Conservation (phyloP, 2,113 vertebrate species). For the Semnornis frantzii region DNA sequence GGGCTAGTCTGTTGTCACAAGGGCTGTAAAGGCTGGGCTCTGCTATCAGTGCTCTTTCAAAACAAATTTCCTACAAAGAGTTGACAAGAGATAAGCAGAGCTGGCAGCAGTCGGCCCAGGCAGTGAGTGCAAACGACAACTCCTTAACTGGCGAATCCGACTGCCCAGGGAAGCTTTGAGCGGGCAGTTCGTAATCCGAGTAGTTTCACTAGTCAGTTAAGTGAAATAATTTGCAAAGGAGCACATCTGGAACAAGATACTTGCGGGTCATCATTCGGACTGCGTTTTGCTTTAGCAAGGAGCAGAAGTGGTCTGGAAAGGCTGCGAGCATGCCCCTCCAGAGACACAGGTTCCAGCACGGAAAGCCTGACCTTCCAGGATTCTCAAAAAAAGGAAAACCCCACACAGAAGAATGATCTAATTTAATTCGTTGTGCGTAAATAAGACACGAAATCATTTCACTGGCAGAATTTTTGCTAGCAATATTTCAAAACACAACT, state of each 20-base stretch:
- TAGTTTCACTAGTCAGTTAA: not conserved
- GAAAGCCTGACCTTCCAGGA: accelerated
- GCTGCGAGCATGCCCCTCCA: accelerated
- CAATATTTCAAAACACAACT: not conserved
- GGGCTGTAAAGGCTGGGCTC: not conserved
- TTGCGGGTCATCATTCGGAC: accelerated
- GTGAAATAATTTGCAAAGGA: not conserved
- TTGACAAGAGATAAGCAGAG: not conserved
- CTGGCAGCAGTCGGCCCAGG: not conserved
- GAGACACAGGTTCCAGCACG: not conserved
- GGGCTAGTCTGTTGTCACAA: not conserved
- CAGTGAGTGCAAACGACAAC: accelerated
- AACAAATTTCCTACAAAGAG: not conserved
- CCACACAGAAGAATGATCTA: not conserved
- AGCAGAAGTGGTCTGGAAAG: accelerated
- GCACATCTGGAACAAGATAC: accelerated
- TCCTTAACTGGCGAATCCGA: accelerated
- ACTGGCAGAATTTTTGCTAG: not conserved
- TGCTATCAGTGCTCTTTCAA: accelerated
- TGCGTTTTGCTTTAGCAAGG: accelerated
- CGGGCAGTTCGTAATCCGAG: accelerated
- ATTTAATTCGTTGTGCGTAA: not conserved
- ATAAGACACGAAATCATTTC: not conserved
- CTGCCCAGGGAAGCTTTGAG: not conserved
- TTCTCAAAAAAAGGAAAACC: not conserved